A percentile compares a stretch with the other conserved stretches of the same genome.
These are phyloP conservation scores for Lumbricus terrestris DNA, from an alignment of 2,888 invertebrate species.

Conservation along the genomic window DNA sequence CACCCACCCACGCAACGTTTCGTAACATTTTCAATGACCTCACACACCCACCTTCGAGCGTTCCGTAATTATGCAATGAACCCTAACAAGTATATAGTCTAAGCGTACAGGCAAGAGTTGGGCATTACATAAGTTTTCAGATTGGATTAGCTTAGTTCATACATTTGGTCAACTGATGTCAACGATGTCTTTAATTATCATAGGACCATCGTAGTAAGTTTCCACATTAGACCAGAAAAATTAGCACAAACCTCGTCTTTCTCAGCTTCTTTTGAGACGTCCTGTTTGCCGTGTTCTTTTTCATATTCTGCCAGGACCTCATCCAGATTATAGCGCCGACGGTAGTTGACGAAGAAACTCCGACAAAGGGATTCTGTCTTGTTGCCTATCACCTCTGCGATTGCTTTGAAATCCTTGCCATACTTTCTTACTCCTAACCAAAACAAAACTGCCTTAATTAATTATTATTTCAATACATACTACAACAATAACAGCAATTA, in stretches of 20 bases:
- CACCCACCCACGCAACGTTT: no score
- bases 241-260: constrained; percentile 7
- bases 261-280: not conserved
- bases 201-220: not conserved
- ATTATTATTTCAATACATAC: not conserved
- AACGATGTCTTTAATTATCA: not conserved
- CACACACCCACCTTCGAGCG: no score
- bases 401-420: constrained; percentile 83
- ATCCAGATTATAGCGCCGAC: constrained; percentile 84
- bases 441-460: not conserved
- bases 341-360: constrained; percentile 86
- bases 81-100: no score
- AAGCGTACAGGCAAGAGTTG: not conserved
- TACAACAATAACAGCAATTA: not conserved
- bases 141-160: not conserved
- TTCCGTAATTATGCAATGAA: no score
- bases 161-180: not conserved
- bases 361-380: constrained; percentile 91
- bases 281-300: not conserved
- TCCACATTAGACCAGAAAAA: not conserved
- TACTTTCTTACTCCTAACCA: constrained; percentile 65
- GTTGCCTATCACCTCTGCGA: constrained; percentile 90
- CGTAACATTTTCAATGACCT: no score
- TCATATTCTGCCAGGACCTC: constrained; percentile 70
- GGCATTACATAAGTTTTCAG: not conserved